A percentile compares a stretch with the other conserved stretches of the same genome.
Evolutionary conservation across 2,797 vertebrate genomes (phyloP).

Genomic region (Anas bernieri): DNA sequence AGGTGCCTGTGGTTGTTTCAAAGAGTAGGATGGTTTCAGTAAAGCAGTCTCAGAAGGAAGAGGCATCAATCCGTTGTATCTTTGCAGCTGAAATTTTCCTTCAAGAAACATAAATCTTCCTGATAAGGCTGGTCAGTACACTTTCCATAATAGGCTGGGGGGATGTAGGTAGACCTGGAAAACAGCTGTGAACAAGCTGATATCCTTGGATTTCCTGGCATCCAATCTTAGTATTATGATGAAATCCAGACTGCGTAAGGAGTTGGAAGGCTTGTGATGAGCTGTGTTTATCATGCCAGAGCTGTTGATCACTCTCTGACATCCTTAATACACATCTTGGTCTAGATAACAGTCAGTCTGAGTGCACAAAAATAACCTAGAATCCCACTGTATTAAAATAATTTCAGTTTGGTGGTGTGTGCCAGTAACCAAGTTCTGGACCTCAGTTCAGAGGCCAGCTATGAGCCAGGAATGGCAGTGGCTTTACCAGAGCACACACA

Average conservation of each 20-base stretch:
- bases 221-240: background rate
- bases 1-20: conserved; percentile 53
- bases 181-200: background rate
- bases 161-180: background rate
- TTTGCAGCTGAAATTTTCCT: background rate
- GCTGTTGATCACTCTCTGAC: background rate
- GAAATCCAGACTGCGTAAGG: rapidly evolving
- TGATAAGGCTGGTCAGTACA: background rate
- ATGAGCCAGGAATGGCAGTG: background rate
- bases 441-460: background rate
- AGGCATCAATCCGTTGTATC: background rate
- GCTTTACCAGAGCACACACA: background rate
- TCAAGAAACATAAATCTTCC: background rate
- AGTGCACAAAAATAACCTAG: background rate
- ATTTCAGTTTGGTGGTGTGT: background rate
- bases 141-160: background rate
- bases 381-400: background rate
- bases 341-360: background rate
- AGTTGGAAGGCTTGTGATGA: background rate
- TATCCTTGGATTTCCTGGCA: background rate
- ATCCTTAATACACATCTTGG: background rate
- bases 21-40: conserved; percentile 40
- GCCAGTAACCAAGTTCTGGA: background rate
- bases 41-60: conserved; percentile 27
- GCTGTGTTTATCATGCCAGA: background rate